Percentiles rank a stretch among this genome's conserved stretches.
Conservation (phyloP, 2,888 invertebrate species). For the Schizotus pectinicornis region DNA sequence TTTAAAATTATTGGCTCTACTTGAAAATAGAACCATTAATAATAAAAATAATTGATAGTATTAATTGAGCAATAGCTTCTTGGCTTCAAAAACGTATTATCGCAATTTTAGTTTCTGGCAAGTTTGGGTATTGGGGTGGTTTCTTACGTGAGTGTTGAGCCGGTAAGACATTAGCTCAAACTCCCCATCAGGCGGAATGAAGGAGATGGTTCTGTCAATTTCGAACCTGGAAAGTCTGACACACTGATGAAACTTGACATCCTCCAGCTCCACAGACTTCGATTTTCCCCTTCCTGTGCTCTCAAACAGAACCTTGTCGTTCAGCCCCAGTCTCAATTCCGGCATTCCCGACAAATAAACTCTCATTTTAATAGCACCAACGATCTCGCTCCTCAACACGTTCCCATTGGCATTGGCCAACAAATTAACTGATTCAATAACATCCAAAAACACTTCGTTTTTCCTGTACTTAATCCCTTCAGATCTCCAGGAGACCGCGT, state of each 20-base stretch:
- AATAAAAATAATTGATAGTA: no score
- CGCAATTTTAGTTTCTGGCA: no score
- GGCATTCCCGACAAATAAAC: constrained; percentile 99
- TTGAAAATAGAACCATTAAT: no score
- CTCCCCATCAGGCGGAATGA: constrained; percentile 98
- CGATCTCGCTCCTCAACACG: constrained; percentile 96
- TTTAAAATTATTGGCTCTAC: no score
- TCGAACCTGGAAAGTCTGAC: constrained; percentile 96
- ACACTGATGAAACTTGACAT: constrained; percentile 99
- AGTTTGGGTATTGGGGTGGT: no score
- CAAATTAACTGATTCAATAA: constrained; percentile 97
- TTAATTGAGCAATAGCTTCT: background rate
- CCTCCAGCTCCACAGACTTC: constrained; percentile 97
- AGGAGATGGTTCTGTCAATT: constrained; percentile 97
- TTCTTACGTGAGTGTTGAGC: constrained; percentile 83
- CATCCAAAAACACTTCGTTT: constrained; percentile 98
- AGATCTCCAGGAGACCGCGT: constrained; percentile 98
- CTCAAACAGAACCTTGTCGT: constrained; percentile 98
- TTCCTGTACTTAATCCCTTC: constrained; percentile 99
- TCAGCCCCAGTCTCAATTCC: constrained; percentile 92
- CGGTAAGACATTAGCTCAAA: constrained; percentile 99
- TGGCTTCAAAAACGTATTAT: no score
- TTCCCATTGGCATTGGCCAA: constrained; percentile 96
- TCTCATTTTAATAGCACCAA: constrained; percentile 98
- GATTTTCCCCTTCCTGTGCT: constrained; percentile 97